These are phyloP conservation scores for Choreutis nemorana DNA, from an alignment of 2,888 invertebrate species.

Conservation along the genomic window DNA sequence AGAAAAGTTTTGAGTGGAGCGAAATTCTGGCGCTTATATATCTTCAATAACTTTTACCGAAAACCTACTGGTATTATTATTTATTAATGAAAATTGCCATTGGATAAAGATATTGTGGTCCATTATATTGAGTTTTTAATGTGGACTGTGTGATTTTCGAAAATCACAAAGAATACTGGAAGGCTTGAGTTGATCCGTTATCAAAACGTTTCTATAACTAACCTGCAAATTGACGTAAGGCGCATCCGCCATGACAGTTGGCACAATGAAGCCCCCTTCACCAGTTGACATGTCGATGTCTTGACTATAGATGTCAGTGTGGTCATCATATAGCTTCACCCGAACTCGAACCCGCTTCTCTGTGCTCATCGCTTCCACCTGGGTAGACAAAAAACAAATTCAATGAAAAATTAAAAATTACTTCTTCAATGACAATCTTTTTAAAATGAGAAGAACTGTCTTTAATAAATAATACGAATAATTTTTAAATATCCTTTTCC, in stretches of 20 bases:
- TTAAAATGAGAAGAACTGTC: not conserved
- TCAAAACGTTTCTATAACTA: conserved; percentile 15
- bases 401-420: conserved; percentile 1
- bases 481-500: not conserved
- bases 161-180: too few species aligned
- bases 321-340: conserved; percentile 72
- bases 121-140: too few species aligned
- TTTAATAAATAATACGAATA: not conserved
- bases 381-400: conserved; percentile 13
- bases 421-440: too few species aligned
- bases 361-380: conserved; percentile 76
- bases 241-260: conserved; percentile 72
- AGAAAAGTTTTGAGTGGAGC: too few species aligned
- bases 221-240: conserved; percentile 72
- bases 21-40: too few species aligned
- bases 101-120: too few species aligned
- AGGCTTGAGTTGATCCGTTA: too few species aligned
- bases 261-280: conserved; percentile 73
- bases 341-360: conserved; percentile 72
- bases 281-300: conserved; percentile 74
- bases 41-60: too few species aligned
- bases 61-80: too few species aligned
- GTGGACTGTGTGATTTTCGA: too few species aligned
- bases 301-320: conserved; percentile 74
- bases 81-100: too few species aligned